A percentile compares a stretch with the other conserved stretches of the same genome.
Conservation (phyloP, 2,797 vertebrate genomes). For the Chelon labrosus region DNA sequence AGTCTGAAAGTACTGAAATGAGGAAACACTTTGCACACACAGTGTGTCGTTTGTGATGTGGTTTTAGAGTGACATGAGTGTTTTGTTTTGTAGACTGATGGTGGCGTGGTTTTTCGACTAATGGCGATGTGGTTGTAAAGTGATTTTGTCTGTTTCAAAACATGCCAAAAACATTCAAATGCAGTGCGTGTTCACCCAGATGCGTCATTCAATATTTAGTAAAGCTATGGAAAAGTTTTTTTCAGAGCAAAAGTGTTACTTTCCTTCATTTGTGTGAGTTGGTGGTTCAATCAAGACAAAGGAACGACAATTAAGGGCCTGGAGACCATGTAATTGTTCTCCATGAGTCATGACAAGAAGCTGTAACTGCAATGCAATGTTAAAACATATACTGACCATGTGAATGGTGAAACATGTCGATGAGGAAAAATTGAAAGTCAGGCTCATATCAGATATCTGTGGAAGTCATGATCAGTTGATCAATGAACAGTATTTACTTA, state of each 20-base stretch:
- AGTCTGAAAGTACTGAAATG: not conserved
- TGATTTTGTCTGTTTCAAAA: constrained; percentile 22
- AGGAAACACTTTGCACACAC: not conserved
- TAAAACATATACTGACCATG: too few species aligned
- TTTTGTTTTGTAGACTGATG: constrained; percentile 16
- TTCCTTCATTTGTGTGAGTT: not conserved
- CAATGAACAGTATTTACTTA: too few species aligned
- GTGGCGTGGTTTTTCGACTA: constrained; percentile 31
- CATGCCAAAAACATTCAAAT: not conserved
- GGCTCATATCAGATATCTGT: not conserved
- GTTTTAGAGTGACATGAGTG: constrained; percentile 13
- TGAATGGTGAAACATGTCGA: too few species aligned
- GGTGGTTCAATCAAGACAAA: not conserved
- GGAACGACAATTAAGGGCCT: not conserved
- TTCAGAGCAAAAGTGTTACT: not conserved
- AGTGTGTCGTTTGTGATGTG: constrained; percentile 20
- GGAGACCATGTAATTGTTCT: constrained; percentile 16
- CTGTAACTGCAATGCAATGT: not conserved
- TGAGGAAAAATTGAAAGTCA: not conserved
- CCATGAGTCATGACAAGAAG: constrained; percentile 10
- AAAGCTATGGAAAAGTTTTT: not conserved
- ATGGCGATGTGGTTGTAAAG: constrained; percentile 27
- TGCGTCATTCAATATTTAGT: not conserved
- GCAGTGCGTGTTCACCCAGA: not conserved
- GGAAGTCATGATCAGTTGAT: not conserved